Evolutionary conservation across 2,888 invertebrate genomes (phyloP), one percentile per base, ranked within the genome.

Genomic region (Apotomis betuletana): DNA sequence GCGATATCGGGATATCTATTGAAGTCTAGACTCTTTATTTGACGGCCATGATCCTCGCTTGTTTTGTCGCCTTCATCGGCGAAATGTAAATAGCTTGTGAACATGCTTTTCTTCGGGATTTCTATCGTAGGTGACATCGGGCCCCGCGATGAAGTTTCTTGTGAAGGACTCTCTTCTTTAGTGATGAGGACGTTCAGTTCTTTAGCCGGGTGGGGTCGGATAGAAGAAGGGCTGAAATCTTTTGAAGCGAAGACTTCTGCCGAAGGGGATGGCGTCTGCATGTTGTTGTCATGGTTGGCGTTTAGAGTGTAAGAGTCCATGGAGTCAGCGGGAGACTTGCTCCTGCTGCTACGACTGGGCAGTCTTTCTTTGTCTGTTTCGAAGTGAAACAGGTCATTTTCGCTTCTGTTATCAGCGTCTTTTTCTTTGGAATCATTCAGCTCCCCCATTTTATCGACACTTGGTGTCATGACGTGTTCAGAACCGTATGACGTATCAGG

Each of bases 391-490:
- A 95, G 90, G 74, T 96, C 96, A 46, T 94, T 94, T 80, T 97
- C 97, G 83, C 97, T 96, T 74, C 95, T 95, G 80, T 96, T 97
- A 55, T 97, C 95, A 76, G 95, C 95, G 78, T 92, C 91, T 75
- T 88, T 91, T 6, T 91, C 91, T 77, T 87, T 68, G 0, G 87
- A 84, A 77, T 96, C 95, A 62, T 81, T 83, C 0, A 79, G 82
- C 70, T 86, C 87, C 6, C 69, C 80, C 72, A 74, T 83, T 75
- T 88, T 91, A 64, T 94, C 94, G 1, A 90, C 77, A 74, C 80
- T 89, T 0, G 94, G 94, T 1, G 94, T 93, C 1, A 86, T 79
- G 0, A 92, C 85, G 55, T 91, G 87, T 78, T 94, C 94, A 0
- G 94, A 94, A 0, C 93, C 93, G 67, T 91, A 94, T 0, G 94